A percentile compares a stretch with the other conserved stretches of the same genome.
Evolutionary conservation across 2,888 invertebrate genomes (phyloP).

Genomic region (Dugesia japonica): DNA sequence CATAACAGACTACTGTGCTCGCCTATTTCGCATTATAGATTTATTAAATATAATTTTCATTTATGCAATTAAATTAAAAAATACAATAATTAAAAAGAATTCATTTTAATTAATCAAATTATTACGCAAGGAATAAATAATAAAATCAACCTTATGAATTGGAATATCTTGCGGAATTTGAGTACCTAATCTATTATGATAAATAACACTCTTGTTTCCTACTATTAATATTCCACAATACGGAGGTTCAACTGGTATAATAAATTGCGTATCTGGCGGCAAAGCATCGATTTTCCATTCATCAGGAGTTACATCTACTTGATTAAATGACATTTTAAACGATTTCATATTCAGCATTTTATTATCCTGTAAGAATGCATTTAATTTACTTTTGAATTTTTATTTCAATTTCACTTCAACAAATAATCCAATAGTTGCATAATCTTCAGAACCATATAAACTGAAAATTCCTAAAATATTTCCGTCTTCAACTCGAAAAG

Average conservation of each 20-base stretch:
- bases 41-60: too few relatives aligned
- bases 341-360: neutral
- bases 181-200: neutral
- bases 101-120: too few relatives aligned
- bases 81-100: too few relatives aligned
- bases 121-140: too few relatives aligned
- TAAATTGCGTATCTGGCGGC: conserved; percentile 5
- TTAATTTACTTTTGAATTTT: too few relatives aligned
- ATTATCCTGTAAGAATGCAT: too few relatives aligned
- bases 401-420: too few relatives aligned
- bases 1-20: conserved; percentile 82
- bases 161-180: neutral
- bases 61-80: too few relatives aligned
- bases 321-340: neutral
- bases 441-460: neutral
- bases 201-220: neutral
- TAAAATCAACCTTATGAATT: too few relatives aligned
- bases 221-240: neutral
- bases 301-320: neutral
- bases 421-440: neutral
- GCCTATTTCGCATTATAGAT: conserved; percentile 53
- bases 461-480: neutral
- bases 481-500: neutral
- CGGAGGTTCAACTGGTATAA: neutral
- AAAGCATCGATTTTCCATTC: neutral